Percentiles rank a stretch among this genome's conserved stretches.
Conservation (phyloP, 2,797 vertebrate genomes). For the Bovichtus variegatus region DNA sequence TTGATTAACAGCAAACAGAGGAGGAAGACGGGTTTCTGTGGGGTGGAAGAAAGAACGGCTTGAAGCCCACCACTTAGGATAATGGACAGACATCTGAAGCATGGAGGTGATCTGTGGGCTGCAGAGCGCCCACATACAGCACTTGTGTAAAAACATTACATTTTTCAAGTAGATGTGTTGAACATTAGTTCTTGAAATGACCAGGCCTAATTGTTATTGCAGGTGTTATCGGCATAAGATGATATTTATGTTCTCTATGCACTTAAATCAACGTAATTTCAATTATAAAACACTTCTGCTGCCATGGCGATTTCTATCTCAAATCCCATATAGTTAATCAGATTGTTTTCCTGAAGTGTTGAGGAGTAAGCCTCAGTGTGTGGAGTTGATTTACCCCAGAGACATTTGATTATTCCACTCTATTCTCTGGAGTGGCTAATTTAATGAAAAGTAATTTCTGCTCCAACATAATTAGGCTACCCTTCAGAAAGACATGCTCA, state of each 20-base stretch:
- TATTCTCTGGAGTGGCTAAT: slow-evolving; percentile 56
- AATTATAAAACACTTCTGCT: slow-evolving; percentile 28
- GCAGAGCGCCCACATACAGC: slow-evolving; percentile 5
- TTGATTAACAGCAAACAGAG: slow-evolving; percentile 23
- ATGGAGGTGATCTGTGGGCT: slow-evolving; percentile 14
- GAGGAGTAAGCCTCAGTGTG: slow-evolving; percentile 13
- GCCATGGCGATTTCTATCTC: slow-evolving; percentile 16
- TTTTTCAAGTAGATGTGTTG: slow-evolving; percentile 1
- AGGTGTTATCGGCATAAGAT: not conserved
- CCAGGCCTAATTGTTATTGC: not conserved
- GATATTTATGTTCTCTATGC: not conserved
- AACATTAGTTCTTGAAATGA: not conserved
- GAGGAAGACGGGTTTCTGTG: slow-evolving; percentile 1
- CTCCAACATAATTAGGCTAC: slow-evolving; percentile 57
- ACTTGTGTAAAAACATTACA: not conserved
- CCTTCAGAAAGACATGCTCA: slow-evolving; percentile 57
- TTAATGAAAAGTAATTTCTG: slow-evolving; percentile 67
- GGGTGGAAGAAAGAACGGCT: not conserved
- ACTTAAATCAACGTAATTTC: slow-evolving; percentile 11
- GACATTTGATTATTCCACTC: slow-evolving; percentile 55
- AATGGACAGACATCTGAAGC: not conserved
- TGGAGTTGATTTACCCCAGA: slow-evolving; percentile 45
- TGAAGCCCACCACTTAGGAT: slow-evolving; percentile 11
- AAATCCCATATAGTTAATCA: slow-evolving; percentile 33
- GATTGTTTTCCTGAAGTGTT: slow-evolving; percentile 42